Base-by-base conservation (phyloP, 2,888 invertebrate genomes). In the Digitonthophagus gazella region DNA sequence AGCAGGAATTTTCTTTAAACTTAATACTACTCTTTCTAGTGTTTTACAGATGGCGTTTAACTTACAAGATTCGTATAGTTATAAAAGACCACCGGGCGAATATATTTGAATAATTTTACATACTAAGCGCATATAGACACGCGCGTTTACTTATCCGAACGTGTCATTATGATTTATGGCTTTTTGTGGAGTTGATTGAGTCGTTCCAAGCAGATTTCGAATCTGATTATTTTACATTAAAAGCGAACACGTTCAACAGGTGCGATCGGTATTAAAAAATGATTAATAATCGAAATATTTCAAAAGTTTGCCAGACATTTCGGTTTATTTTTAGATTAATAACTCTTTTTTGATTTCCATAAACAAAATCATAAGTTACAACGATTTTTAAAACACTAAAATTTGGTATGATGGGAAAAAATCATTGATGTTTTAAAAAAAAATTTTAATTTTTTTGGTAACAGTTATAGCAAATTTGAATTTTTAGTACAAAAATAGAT, bases 21-120 rank as follows among this genome's bases (percentile, higher is more conserved):
- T 11, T 44, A 1, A 11, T 5, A 3, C 3, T 11, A 11, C 8
- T 61, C n/a, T 6, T n/a, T 18, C 61, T 16, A 18, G 18, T 16
- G n/a, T 4, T 18, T 4, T 18, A 16, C 16, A 61, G 61, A 61
- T 61, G 61, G 18, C 61, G 61, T 19, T 18, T 6, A 18, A n/a
- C 8, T 18, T 61, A n/a, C n/a, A n/a, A n/a, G n/a, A n/a, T n/a
- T 58, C 3, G 16, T 11, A 58, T 11, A 58, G 19, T 18, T 61
- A 61, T 57, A 61, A n/a, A 3, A 18, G 61, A n/a, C 19, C 61
- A 61, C 61, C 5, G 15, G n/a, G 16, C 15, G 58, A 61, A 61
- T 61, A 61, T n/a, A 61, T 61, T 61, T 61, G 61, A 61, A 61
- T 61, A 61, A 16, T 61, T 61, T 61, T 61, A 5, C 61, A 61